A percentile compares a stretch with the other conserved stretches of the same genome.
Conservation (phyloP, 2,113 vertebrate species). For the Macrotus californicus region DNA sequence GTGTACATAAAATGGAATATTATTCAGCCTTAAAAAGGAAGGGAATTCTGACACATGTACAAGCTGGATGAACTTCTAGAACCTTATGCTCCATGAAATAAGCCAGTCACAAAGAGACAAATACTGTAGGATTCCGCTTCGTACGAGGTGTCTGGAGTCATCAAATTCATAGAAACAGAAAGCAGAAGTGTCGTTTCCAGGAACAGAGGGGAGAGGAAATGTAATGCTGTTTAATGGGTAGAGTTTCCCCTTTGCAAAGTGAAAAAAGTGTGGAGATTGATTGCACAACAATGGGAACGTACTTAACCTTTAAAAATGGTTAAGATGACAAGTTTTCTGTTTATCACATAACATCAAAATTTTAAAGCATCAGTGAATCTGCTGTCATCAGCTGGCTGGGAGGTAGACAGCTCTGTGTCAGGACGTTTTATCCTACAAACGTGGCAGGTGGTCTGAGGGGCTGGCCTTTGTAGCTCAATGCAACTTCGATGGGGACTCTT, state of each 20-base stretch:
- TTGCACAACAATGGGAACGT: not conserved
- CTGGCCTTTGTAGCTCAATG: not conserved
- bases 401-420: not conserved
- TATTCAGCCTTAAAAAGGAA: not conserved
- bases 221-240: not conserved
- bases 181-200: not conserved
- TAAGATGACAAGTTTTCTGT: not conserved
- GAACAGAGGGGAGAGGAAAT: not conserved
- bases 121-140: not conserved
- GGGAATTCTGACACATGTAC: not conserved
- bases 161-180: not conserved
- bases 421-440: not conserved
- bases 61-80: not conserved
- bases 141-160: not conserved
- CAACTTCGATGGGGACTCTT: not conserved
- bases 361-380: not conserved
- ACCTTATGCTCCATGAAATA: not conserved
- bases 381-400: not conserved
- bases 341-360: not conserved
- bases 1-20: not conserved
- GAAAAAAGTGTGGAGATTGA: not conserved
- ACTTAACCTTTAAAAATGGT: not conserved
- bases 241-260: not conserved
- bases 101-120: not conserved
- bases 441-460: not conserved